phyloP scores from a whole-genome alignment of 2,797 vertebrate species.

The Gymnothorax reevesii region DNA sequence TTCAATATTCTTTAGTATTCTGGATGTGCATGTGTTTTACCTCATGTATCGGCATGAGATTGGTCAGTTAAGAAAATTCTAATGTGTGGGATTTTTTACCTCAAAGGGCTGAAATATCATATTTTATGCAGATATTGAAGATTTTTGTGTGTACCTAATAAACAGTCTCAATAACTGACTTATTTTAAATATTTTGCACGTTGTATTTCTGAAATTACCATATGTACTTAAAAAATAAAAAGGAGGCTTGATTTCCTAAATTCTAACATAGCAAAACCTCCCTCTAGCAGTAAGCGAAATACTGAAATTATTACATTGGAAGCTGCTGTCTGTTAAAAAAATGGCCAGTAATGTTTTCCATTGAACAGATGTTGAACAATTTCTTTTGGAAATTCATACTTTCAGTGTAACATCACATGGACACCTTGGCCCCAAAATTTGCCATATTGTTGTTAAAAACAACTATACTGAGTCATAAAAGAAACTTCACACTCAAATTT shows the following conservation, averaged over 20 bases:
- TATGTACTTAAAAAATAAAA: not conserved
- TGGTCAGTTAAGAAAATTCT: no score
- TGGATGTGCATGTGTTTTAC: no score
- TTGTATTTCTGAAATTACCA: not conserved
- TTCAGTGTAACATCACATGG: no score
- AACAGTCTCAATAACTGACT: not conserved
- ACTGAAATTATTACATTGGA: constrained; percentile 7
- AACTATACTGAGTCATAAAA: no score
- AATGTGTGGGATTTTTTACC: no score
- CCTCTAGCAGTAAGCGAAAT: not conserved
- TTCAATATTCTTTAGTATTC: no score
- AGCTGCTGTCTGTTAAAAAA: constrained; percentile 11
- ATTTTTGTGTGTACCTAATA: not conserved
- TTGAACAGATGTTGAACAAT: constrained; percentile 30
- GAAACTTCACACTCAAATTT: no score
- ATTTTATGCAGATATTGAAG: not conserved
- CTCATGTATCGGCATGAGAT: no score
- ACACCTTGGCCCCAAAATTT: no score
- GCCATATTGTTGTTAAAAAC: no score
- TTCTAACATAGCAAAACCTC: not conserved
- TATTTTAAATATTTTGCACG: not conserved
- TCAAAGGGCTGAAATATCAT: not conserved
- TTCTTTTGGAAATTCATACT: constrained; percentile 13
- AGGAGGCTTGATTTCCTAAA: not conserved
- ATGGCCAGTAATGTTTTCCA: not conserved